Evolutionary conservation across 1,140 invertebrate species (phyloP).

Genomic region (Drosophila rufa): DNA sequence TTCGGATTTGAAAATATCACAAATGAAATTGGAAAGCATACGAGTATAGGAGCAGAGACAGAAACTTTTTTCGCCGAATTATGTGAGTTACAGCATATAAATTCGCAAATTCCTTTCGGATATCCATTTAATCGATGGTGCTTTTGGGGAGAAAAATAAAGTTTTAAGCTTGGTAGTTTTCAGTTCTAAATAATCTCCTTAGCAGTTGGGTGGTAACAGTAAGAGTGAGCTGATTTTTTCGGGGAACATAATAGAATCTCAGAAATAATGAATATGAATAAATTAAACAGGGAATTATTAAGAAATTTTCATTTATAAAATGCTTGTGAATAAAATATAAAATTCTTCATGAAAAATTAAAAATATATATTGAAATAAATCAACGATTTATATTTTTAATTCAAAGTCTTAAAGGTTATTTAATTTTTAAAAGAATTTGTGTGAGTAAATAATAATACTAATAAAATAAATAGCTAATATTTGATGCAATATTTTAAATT

Average conservation of each 20-base stretch:
- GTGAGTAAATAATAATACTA: too few species aligned
- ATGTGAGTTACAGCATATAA: conserved; percentile 32
- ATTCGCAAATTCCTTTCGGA: conserved; percentile 9
- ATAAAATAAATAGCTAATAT: too few species aligned
- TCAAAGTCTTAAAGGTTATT: too few species aligned
- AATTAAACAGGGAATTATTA: not conserved
- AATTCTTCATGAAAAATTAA: too few species aligned
- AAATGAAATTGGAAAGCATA: conserved; percentile 27
- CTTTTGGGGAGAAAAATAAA: conserved; percentile 4
- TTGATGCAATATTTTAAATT: too few species aligned
- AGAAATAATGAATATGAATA: not conserved
- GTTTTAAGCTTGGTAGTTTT: conserved; percentile 2
- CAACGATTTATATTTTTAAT: too few species aligned
- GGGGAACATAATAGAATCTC: not conserved
- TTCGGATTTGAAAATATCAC: conserved; percentile 43
- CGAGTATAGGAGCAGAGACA: not conserved
- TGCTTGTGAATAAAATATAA: too few species aligned
- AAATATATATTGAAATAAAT: too few species aligned
- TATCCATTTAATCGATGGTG: conserved; percentile 8
- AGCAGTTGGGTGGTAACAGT: too few species aligned
- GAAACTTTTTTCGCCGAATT: conserved; percentile 12
- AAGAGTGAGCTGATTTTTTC: not conserved
- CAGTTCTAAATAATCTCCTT: not conserved
- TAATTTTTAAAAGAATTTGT: too few species aligned
- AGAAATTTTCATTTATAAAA: not conserved